phyloP scores from a whole-genome alignment of 2,797 vertebrate genomes.

The Erethizon dorsatum region DNA sequence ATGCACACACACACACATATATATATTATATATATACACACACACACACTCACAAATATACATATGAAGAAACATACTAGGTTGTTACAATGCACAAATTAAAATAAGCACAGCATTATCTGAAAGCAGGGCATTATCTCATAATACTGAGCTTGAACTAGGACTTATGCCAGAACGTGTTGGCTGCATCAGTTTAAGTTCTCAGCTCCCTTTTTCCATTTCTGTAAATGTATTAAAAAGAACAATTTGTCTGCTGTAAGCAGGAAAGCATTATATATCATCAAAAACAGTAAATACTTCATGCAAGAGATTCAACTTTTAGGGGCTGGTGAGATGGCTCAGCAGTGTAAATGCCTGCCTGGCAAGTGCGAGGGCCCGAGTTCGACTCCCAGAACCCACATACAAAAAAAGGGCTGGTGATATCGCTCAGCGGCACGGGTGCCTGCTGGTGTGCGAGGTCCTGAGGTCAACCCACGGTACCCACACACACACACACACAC shows the following conservation, averaged over 20 bases:
- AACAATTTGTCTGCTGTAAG: constrained; percentile 11
- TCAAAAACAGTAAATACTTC: not conserved
- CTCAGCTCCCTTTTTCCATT: not conserved
- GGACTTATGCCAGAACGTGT: not conserved
- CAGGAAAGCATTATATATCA: not conserved
- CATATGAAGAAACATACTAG: not conserved
- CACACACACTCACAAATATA: not conserved
- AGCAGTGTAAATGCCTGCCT: no score
- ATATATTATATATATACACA: not conserved
- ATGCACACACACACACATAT: not conserved
- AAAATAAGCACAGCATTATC: not conserved
- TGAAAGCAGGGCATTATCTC: not conserved
- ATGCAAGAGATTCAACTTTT: constrained; percentile 1
- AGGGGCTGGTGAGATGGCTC: not conserved
- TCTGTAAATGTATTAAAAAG: constrained; percentile 17
- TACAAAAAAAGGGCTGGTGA: no score
- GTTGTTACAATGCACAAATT: not conserved
- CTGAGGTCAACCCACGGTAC: no score
- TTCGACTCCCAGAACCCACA: no score
- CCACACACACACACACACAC: no score
- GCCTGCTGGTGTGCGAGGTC: no score
- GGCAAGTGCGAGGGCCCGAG: no score
- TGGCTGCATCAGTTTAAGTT: not conserved
- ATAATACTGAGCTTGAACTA: not conserved
- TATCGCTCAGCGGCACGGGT: no score